These are phyloP conservation scores for Anthophora plumipes DNA, from an alignment of 2,888 invertebrate genomes.

Conservation along the genomic window DNA sequence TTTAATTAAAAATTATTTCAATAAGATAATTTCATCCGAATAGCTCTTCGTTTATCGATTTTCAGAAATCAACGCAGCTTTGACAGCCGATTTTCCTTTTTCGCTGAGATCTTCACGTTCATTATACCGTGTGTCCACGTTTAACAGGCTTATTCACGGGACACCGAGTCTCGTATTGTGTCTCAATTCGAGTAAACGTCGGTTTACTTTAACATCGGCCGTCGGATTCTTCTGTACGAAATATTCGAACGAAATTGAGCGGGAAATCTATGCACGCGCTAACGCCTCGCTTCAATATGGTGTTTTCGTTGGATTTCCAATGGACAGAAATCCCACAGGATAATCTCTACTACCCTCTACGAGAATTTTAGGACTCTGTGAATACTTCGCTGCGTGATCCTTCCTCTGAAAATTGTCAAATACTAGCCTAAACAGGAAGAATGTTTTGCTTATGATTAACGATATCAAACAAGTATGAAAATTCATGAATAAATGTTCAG, in stretches of 20 bases:
- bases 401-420: neutral
- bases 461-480: no score
- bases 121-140: conserved; percentile 66
- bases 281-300: conserved; percentile 79
- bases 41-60: neutral
- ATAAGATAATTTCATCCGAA: neutral
- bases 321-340: conserved; percentile 63
- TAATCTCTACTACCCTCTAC: conserved; percentile 59
- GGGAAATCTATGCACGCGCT: conserved; percentile 83
- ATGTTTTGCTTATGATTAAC: no score
- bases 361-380: conserved; percentile 14
- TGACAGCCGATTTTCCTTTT: conserved; percentile 29
- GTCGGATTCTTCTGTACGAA: conserved; percentile 72
- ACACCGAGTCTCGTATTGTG: conserved; percentile 73
- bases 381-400: conserved; percentile 15
- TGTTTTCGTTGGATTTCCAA: conserved; percentile 68
- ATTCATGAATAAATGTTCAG: no score
- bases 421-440: neutral
- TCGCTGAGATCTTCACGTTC: conserved; percentile 34
- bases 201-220: conserved; percentile 65
- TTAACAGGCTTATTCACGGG: conserved; percentile 81
- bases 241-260: conserved; percentile 83
- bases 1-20: neutral
- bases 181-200: conserved; percentile 78
- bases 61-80: neutral